A percentile compares a stretch with the other conserved stretches of the same genome.
Evolutionary conservation across 2,113 vertebrate genomes (phyloP).

Genomic region (Syngnathus typhle): DNA sequence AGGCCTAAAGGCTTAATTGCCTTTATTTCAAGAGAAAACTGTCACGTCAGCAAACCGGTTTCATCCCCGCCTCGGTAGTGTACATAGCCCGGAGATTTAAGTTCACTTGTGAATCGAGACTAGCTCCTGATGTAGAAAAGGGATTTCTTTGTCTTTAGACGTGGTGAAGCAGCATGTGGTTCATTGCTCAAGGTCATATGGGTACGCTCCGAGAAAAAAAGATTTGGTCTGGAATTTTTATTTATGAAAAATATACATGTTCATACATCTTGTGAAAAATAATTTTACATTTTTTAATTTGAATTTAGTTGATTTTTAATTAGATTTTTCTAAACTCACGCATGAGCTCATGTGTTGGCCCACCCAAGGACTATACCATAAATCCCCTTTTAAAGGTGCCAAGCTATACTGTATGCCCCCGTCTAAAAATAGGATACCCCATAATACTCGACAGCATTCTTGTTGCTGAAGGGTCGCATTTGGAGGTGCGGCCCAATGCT

Average conservation of each 20-base stretch:
- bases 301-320: too few species aligned
- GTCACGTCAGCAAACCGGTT: constrained; percentile 37
- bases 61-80: constrained; percentile 5
- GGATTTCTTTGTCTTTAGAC: background rate
- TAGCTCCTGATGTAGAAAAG: background rate
- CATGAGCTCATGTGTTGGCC: background rate
- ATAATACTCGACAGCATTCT: constrained; percentile 58
- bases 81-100: background rate
- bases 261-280: too few species aligned
- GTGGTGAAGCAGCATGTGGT: background rate
- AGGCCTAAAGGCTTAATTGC: constrained; percentile 20
- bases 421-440: constrained; percentile 66
- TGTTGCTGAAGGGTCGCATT: constrained; percentile 42
- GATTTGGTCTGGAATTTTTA: too few species aligned
- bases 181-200: background rate
- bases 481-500: constrained; percentile 28
- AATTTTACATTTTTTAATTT: too few species aligned
- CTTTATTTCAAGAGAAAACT: constrained; percentile 43
- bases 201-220: too few species aligned
- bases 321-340: too few species aligned
- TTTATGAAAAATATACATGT: too few species aligned
- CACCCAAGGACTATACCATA: constrained; percentile 21
- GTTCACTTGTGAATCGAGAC: background rate
- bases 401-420: constrained; percentile 10
- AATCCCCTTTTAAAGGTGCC: constrained; percentile 36